A percentile compares a stretch with the other conserved stretches of the same genome.
Evolutionary conservation across 1,140 invertebrate genomes (phyloP).

Genomic region (Centruroides sculpturatus): DNA sequence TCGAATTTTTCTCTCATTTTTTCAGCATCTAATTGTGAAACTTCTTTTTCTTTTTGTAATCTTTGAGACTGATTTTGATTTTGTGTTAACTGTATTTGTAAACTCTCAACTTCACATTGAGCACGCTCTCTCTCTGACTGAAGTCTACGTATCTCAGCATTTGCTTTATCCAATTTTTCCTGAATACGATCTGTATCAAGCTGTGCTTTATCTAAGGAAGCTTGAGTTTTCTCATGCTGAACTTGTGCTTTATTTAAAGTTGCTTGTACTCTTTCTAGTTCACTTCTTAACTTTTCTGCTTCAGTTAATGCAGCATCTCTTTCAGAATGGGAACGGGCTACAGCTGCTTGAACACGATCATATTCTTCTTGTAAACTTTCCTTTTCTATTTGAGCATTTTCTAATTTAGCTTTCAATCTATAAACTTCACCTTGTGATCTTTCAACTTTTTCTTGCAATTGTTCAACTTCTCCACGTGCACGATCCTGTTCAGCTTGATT

Average conservation of each 20-base stretch:
- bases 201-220: slow-evolving; percentile 73
- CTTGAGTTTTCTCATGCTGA: slow-evolving; percentile 79
- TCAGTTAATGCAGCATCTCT: slow-evolving; percentile 69
- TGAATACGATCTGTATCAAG: slow-evolving; percentile 78
- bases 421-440: slow-evolving; percentile 90
- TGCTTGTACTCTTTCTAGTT: slow-evolving; percentile 73
- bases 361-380: slow-evolving; percentile 82
- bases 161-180: slow-evolving; percentile 70
- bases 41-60: slow-evolving; percentile 77
- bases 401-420: slow-evolving; percentile 75
- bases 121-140: slow-evolving; percentile 65
- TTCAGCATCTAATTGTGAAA: slow-evolving; percentile 65
- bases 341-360: slow-evolving; percentile 29
- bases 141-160: slow-evolving; percentile 63
- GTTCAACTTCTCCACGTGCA: slow-evolving; percentile 59
- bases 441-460: slow-evolving; percentile 77
- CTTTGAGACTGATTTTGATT: slow-evolving; percentile 65
- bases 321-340: slow-evolving; percentile 64
- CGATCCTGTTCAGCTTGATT: slow-evolving; percentile 71
- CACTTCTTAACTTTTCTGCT: slow-evolving; percentile 72
- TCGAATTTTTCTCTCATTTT: slow-evolving; percentile 74
- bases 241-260: slow-evolving; percentile 77
- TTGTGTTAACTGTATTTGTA: slow-evolving; percentile 77
- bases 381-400: slow-evolving; percentile 85
- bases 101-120: slow-evolving; percentile 56